Conservation (phyloP, 2,888 invertebrate species). For the Frankliniella intonsa region DNA sequence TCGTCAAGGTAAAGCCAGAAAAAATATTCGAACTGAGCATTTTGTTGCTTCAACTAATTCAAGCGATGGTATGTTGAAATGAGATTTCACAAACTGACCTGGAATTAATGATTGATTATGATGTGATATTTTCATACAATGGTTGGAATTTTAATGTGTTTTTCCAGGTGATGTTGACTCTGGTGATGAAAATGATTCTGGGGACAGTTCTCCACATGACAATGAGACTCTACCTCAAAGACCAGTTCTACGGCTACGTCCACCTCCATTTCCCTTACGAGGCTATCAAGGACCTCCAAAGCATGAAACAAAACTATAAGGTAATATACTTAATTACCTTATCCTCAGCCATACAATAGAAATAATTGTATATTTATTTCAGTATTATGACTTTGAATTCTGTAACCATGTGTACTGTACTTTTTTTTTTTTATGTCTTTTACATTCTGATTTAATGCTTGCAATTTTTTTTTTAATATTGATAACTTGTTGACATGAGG, state of each 20-base stretch:
- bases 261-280: conserved; percentile 38
- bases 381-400: too few species aligned
- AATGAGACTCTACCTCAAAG: conserved; percentile 37
- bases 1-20: conserved; percentile 53
- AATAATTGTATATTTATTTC: background rate
- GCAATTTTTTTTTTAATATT: background rate
- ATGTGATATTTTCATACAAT: background rate
- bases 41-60: conserved; percentile 78
- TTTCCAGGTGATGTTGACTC: conserved; percentile 73
- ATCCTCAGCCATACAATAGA: too few species aligned
- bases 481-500: background rate
- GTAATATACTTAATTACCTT: conserved; percentile 37
- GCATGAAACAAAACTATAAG: conserved; percentile 42
- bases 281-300: conserved; percentile 36
- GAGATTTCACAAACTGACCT: background rate
- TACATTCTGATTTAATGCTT: background rate
- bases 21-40: conserved; percentile 60
- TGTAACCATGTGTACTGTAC: background rate
- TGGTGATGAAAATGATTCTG: conserved; percentile 64
- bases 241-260: conserved; percentile 38
- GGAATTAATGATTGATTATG: background rate
- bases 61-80: conserved; percentile 61
- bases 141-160: conserved; percentile 32
- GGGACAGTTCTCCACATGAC: conserved; percentile 39
- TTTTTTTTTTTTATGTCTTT: background rate